These are phyloP conservation scores for Musca vetustissima DNA, from an alignment of 1,140 invertebrate species.

Conservation along the genomic window DNA sequence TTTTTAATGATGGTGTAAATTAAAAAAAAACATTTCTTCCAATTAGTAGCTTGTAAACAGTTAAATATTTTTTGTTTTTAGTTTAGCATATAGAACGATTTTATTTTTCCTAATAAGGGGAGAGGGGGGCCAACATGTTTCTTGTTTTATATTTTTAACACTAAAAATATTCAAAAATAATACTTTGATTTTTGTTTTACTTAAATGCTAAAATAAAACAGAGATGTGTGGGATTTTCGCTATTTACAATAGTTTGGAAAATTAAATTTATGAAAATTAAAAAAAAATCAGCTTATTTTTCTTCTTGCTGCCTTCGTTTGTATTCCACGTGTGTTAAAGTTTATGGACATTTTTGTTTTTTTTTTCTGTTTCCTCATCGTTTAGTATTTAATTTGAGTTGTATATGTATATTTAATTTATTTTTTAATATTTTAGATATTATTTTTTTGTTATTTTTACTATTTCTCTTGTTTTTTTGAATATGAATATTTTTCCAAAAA, in stretches of 20 bases:
- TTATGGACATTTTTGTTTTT: slow-evolving; percentile 22
- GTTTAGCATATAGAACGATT: no score
- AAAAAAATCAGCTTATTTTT: no score
- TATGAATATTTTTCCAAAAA: slow-evolving; percentile 18
- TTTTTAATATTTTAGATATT: not conserved
- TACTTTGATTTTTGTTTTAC: no score
- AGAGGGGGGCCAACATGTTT: no score
- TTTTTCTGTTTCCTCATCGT: not conserved
- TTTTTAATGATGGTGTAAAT: slow-evolving; percentile 30
- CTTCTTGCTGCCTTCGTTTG: not conserved
- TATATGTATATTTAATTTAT: not conserved
- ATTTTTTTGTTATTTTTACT: not conserved
- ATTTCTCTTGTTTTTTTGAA: not conserved
- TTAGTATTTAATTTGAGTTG: not conserved
- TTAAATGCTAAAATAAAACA: no score
- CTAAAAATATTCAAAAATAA: no score
- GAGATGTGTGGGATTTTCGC: no score
- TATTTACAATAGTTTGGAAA: no score
- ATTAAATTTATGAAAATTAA: not conserved
- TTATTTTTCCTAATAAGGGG: no score
- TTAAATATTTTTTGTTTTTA: no score
- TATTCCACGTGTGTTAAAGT: slow-evolving; percentile 7
- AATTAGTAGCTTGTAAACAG: no score
- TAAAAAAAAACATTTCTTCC: slow-evolving; percentile 9
- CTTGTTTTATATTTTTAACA: no score